A percentile compares a stretch with the other conserved stretches of the same genome.
These are phyloP conservation scores for Pogonomyrmex barbatus DNA, from an alignment of 1,140 invertebrate genomes.

Conservation along the genomic window DNA sequence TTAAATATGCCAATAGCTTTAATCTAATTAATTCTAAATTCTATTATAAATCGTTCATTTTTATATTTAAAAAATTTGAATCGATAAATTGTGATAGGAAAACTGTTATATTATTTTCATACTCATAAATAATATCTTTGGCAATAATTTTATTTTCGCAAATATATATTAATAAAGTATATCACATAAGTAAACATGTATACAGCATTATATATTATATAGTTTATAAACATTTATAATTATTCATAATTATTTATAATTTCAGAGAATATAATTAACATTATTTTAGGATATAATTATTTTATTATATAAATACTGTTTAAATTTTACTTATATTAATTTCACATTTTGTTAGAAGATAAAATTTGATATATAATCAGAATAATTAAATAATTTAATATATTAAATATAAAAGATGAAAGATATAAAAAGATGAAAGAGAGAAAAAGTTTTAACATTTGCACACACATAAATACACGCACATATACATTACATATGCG, in stretches of 20 bases:
- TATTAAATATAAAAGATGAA: neutral
- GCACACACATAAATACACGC: no score
- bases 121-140: conserved; percentile 8
- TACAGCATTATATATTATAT: conserved; percentile 10
- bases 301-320: neutral
- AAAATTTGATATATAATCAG: neutral
- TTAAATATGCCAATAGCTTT: no score
- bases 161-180: neutral
- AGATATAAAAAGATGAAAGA: neutral
- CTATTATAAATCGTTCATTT: neutral
- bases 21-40: no score
- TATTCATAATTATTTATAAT: conserved; percentile 14
- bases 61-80: neutral
- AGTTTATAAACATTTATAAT: conserved; percentile 3
- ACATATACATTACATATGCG: neutral
- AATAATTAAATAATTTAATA: neutral
- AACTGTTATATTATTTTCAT: neutral
- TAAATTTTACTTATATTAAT: neutral
- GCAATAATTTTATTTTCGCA: conserved; percentile 27
- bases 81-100: neutral
- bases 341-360: neutral
- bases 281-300: neutral
- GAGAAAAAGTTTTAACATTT: neutral
- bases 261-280: neutral
- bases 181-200: neutral